Conservation (phyloP, 2,888 invertebrate genomes). For the Eupithecia insigniata region DNA sequence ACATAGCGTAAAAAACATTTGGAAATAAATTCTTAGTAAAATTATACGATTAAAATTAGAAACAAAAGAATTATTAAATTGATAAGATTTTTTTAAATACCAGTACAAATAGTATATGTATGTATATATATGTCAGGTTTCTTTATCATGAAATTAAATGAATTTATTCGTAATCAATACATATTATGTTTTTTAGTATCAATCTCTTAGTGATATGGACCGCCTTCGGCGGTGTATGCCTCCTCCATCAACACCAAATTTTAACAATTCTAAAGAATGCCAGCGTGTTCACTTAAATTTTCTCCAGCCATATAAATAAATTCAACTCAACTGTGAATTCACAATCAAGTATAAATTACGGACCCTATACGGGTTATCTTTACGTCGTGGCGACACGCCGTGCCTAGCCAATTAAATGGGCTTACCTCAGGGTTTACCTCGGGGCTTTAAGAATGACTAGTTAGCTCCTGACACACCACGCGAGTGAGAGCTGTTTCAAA, state of each 20-base stretch:
- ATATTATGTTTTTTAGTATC: no score
- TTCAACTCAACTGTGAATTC: slow-evolving; percentile 34
- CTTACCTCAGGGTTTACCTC: slow-evolving; percentile 39
- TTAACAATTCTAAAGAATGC: not conserved
- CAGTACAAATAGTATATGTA: no score
- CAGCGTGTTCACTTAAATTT: slow-evolving; percentile 15
- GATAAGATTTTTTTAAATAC: no score
- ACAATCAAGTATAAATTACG: slow-evolving; percentile 41
- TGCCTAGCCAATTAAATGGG: slow-evolving; percentile 61
- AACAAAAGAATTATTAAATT: no score
- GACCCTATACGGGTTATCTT: slow-evolving; percentile 54
- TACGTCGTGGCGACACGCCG: slow-evolving; percentile 48
- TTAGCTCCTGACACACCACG: slow-evolving; percentile 45
- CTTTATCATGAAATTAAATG: no score
- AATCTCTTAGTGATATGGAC: no score
- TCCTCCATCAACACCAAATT: not conserved
- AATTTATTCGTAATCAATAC: no score
- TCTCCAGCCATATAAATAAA: slow-evolving; percentile 24
- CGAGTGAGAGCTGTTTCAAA: slow-evolving; percentile 14
- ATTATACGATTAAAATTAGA: no score
- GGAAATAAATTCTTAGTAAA: no score
- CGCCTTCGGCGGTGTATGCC: no score
- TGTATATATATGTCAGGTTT: no score
- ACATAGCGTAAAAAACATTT: no score
- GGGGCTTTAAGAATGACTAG: slow-evolving; percentile 49